Base-by-base conservation (phyloP, 2,797 vertebrate species). In the Microchirus variegatus region DNA sequence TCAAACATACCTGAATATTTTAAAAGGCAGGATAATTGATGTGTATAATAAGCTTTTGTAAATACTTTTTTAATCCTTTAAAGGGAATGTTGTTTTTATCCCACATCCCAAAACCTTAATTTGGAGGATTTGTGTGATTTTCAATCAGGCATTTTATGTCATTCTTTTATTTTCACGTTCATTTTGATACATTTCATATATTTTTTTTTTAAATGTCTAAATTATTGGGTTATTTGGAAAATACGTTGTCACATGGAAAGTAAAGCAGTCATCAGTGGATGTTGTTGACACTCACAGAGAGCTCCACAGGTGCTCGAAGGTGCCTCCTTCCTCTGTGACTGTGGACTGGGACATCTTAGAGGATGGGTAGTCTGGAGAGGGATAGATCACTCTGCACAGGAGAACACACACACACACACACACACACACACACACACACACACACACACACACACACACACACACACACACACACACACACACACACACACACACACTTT, bases 281-380 rank as follows among this genome's bases (percentile, higher is more conserved):
- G 61, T 60, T 80, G 70, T 47, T 70, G 53, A 61, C 59, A 96
- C 97, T 98, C 81, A 99, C 97, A 99, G 87, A 0, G 95, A 95
- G 82, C 93, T 96, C 97, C 97, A 99, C 75, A 99, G 95, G 78
- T 98, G 94, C 80, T 98, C 96, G 0, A 98, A 98, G 1, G 95
- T 96, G 13, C 94, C 91, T 65, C 95, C 96, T 87, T 98, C 96
- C 2, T 97, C 95, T 56, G 91, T 89, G 2, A 94, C 83, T 2
- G 94, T 75, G 16, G 95, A 72, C 87, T 95, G 95, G 74, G 97
- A 95, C 97, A 99, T 99, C 89, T 95, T 96, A 85, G 72, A 84
- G 2, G 80, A 31, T 1, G 83, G 84, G 71, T 88, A 88, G 60
- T 93, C 92, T 45, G 90, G 73, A 36, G 92, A 86, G 13, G 94